Percentiles rank a stretch among this genome's conserved stretches.
Conservation (phyloP, 1,140 invertebrate genomes). For the Dreissena rostriformis region DNA sequence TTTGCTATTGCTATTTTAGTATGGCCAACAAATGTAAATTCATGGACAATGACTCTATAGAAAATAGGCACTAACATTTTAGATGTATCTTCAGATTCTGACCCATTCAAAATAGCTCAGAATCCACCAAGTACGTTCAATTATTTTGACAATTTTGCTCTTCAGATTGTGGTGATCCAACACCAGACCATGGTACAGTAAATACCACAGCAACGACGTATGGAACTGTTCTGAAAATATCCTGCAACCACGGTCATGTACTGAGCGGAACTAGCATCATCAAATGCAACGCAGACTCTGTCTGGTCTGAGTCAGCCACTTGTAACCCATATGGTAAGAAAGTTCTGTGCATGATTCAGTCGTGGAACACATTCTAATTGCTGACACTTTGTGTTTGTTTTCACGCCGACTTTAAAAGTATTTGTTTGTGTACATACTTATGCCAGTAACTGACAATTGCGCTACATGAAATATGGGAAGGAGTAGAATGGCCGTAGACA, state of each 20-base stretch:
- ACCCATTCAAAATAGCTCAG: no score
- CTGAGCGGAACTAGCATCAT: neutral
- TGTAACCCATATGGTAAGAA: neutral
- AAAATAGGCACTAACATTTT: no score
- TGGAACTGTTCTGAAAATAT: conserved; percentile 9
- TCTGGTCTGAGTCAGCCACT: neutral
- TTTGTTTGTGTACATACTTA: neutral
- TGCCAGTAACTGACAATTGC: no score
- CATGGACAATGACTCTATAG: no score
- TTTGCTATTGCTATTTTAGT: no score
- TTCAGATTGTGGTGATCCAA: conserved; percentile 21
- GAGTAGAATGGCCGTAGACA: neutral
- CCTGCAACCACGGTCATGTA: conserved; percentile 11
- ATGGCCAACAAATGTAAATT: no score
- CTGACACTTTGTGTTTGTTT: neutral
- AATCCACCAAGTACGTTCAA: no score
- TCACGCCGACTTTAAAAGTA: neutral
- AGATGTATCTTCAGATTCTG: no score
- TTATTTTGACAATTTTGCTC: neutral
- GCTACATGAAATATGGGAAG: no score
- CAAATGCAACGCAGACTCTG: neutral
- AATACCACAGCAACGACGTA: conserved; percentile 11
- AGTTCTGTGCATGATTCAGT: neutral
- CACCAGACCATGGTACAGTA: conserved; percentile 1
- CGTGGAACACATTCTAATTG: neutral